Base-by-base conservation (phyloP, 2,888 invertebrate species). In the Steinernema hermaphroditum region DNA sequence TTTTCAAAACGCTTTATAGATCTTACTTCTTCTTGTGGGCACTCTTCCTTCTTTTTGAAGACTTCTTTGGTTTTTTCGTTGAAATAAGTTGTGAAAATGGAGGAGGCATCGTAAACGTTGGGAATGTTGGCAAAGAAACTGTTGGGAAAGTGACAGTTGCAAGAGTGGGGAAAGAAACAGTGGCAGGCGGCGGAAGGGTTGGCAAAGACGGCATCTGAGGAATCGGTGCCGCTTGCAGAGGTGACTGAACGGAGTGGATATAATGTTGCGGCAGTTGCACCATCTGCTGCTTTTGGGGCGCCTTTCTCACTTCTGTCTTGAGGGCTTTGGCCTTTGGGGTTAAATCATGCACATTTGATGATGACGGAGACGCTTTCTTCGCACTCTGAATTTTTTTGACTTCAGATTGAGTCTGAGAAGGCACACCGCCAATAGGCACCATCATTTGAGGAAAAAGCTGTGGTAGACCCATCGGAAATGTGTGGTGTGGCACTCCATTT, bases 61-160 rank as follows among this genome's bases (percentile, higher is more conserved):
- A 62, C 34, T 62, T 62, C 62, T 62, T 62, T 1, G 62, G 62
- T n/a, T 62, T 62, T 29, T 62, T 62, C 14, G 62, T 62, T 1
- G 62, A 32, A 32, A 62, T 62, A 8, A 62, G 34, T 16, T 22
- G 27, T 29, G 62, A 62, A 62, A 62, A 62, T 1, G 62, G 32
- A 32, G 62, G 62, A 62, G 62, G 62, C 62, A 62, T 62, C 19
- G 62, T 62, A 19, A 62, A 62, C 16, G 62, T 62, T 14, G 62
- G 62, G 32, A 62, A 62, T n/a, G 62, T 62, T 1, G 62, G 62
- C 62, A 62, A 32, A 16, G 62, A 62, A 32, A 62, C 32, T 62
- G 62, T 62, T 9, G 62, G 62, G 62, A 62, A 62, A 9, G 62
- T 62, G 8, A 62, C 62, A 29, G 62, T 62, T 16, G 29, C 62